phyloP scores from a whole-genome alignment of 2,888 invertebrate genomes.

The Leucozona laternaria region DNA sequence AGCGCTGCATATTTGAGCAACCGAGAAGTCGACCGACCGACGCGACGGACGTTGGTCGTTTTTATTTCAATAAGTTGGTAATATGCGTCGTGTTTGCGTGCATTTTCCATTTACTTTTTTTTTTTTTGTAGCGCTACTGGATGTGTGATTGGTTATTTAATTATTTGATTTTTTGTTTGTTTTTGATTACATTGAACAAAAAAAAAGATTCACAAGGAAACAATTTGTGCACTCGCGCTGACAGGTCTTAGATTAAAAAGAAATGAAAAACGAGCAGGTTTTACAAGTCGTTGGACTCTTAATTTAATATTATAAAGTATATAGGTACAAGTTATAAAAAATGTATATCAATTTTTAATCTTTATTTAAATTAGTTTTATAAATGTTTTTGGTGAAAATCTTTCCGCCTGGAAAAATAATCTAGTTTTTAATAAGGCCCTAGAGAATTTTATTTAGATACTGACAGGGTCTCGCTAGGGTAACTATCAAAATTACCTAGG shows the following conservation, averaged over 20 bases:
- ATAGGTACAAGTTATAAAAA: too few relatives aligned
- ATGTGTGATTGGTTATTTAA: slow-evolving; percentile 41
- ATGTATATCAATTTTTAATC: too few relatives aligned
- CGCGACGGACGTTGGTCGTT: neutral
- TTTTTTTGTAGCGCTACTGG: slow-evolving; percentile 14
- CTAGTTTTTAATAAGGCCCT: too few relatives aligned
- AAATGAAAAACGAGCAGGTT: slow-evolving; percentile 17
- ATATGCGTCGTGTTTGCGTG: slow-evolving; percentile 3
- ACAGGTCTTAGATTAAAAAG: slow-evolving; percentile 11
- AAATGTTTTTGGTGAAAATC: too few relatives aligned
- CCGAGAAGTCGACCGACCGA: slow-evolving; percentile 1
- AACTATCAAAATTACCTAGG: too few relatives aligned
- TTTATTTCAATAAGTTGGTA: slow-evolving; percentile 38
- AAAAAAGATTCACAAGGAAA: slow-evolving; percentile 40
- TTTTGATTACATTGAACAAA: slow-evolving; percentile 12
- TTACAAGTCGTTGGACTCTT: neutral
- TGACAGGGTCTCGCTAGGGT: too few relatives aligned
- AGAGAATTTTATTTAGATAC: too few relatives aligned
- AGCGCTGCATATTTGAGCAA: slow-evolving; percentile 71
- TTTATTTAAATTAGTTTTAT: too few relatives aligned
- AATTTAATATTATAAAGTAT: too few relatives aligned
- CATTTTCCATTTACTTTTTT: slow-evolving; percentile 28
- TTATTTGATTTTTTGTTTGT: slow-evolving; percentile 8
- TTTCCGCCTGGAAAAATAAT: too few relatives aligned
- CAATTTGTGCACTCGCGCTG: slow-evolving; percentile 22